Evolutionary conservation across 2,113 vertebrate species (phyloP), one percentile per base, ranked within the genome.

Genomic region (Tympanuchus pallidicinctus): DNA sequence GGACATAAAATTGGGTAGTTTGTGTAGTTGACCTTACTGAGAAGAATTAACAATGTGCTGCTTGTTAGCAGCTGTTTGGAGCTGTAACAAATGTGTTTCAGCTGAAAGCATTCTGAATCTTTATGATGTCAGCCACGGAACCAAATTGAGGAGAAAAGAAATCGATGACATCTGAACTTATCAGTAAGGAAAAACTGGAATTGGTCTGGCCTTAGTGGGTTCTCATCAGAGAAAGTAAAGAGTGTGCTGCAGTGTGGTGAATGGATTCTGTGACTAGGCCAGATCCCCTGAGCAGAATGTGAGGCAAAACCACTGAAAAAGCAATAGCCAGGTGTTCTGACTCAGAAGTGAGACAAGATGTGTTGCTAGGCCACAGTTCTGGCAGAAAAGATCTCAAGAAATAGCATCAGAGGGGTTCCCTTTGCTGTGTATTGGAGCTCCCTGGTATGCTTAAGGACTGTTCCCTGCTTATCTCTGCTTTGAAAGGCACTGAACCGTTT

Each of bases 181-280:
- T 0, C 5, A 14, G 30, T 10, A 16, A 40, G 0, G 0, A 25
- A 18, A 27, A 75, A 3, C 3, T 47, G 65, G 13, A 69, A 32
- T 3, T 20, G 5, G 47, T 21, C 0, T 0, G 63, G 47, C 11
- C 38, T 32, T 11, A 38, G 60, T 3, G 47, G 56, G 32, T 8
- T 59, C 7, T 60, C 20, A 38, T 6, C 10, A 61, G 32, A 12
- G 30, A 69, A 72, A 59, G 18, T 22, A 47, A 36, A 59, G 75
- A 59, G 6, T 38, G 3, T 28, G 59, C 66, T 43, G 12, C 28
- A 64, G 43, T 70, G 63, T 32, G 67, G 56, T 65, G 50, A 73
- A 11, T 38, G 42, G 24, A 17, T 1, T 1, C 4, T 1, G 57
- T 6, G 36, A 19, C 13, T 10, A 34, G 32, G 17, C 7, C 42